These are phyloP conservation scores for Psittacus erithacus DNA, from an alignment of 2,113 vertebrate genomes.

Conservation along the genomic window DNA sequence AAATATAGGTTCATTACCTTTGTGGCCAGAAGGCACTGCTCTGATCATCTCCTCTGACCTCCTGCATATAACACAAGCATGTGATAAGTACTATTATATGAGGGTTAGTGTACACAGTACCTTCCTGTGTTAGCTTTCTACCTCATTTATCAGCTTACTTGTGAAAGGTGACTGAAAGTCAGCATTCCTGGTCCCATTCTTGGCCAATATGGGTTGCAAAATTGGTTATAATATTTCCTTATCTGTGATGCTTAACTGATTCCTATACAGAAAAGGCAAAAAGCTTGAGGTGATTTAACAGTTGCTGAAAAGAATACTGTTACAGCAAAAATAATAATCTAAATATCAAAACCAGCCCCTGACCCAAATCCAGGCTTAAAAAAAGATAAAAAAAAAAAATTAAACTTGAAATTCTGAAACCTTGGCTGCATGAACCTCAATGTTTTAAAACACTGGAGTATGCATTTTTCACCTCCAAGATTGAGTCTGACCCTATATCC, in stretches of 20 bases:
- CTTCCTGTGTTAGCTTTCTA: constrained; percentile 37
- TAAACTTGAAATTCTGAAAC: constrained; percentile 34
- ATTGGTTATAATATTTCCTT: constrained; percentile 24
- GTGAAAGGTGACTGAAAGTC: constrained; percentile 41
- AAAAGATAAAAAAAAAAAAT: constrained; percentile 1
- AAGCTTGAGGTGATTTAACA: not conserved
- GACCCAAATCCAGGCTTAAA: constrained; percentile 15
- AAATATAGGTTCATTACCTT: not conserved
- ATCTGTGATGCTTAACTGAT: constrained; percentile 37
- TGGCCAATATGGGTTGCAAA: constrained; percentile 24
- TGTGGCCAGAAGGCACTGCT: not conserved
- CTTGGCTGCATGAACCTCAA: not conserved
- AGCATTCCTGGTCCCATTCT: constrained; percentile 7
- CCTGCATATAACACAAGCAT: not conserved
- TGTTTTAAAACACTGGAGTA: not conserved
- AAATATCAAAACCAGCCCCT: constrained; percentile 24
- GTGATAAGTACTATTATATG: not conserved
- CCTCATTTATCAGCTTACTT: constrained; percentile 28
- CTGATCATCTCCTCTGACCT: constrained; percentile 44
- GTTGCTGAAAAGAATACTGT: constrained; percentile 36
- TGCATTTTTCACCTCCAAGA: constrained; percentile 17
- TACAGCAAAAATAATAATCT: constrained; percentile 56
- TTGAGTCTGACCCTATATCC: not conserved
- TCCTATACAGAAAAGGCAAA: constrained; percentile 26
- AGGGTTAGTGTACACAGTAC: not conserved